Percentiles rank a stretch among this genome's conserved stretches.
These are phyloP conservation scores for Lagorchestes hirsutus DNA, from an alignment of 2,797 vertebrate genomes.

Conservation along the genomic window DNA sequence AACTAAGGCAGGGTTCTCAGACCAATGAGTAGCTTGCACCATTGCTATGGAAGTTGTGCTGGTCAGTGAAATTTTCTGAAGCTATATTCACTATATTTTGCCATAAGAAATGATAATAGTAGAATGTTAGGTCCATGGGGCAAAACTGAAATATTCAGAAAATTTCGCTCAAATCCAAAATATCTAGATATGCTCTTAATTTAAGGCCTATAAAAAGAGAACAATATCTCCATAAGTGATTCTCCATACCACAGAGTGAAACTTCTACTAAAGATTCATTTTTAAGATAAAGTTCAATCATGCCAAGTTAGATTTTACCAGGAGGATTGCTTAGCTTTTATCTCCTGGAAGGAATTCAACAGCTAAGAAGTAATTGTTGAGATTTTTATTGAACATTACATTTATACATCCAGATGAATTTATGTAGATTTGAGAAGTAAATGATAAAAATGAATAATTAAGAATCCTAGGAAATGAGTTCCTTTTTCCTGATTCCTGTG, in stretches of 20 bases:
- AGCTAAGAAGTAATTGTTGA: conserved; percentile 54
- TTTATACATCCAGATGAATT: conserved; percentile 64
- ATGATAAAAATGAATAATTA: conserved; percentile 52
- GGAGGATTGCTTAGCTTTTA: conserved; percentile 36
- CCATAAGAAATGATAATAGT: neutral
- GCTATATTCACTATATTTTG: neutral
- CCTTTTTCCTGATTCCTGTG: neutral
- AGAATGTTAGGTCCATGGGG: neutral
- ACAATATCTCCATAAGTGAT: neutral
- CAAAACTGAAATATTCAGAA: neutral
- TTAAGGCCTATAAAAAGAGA: neutral
- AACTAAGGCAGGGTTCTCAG: neutral
- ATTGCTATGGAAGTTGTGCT: neutral
- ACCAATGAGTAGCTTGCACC: neutral
- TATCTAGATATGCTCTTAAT: neutral
- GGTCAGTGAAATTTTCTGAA: neutral
- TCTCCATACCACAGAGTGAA: neutral
- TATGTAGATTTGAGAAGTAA: conserved; percentile 45
- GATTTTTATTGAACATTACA: conserved; percentile 3
- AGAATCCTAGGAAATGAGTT: conserved; percentile 42
- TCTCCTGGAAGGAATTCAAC: conserved; percentile 52
- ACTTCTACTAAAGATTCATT: neutral
- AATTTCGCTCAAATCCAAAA: conserved; percentile 19
- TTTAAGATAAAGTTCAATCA: conserved; percentile 4
- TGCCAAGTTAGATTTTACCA: conserved; percentile 34